A percentile compares a stretch with the other conserved stretches of the same genome.
phyloP scores from a whole-genome alignment of 2,888 invertebrate genomes.

The Diarsia mendica region DNA sequence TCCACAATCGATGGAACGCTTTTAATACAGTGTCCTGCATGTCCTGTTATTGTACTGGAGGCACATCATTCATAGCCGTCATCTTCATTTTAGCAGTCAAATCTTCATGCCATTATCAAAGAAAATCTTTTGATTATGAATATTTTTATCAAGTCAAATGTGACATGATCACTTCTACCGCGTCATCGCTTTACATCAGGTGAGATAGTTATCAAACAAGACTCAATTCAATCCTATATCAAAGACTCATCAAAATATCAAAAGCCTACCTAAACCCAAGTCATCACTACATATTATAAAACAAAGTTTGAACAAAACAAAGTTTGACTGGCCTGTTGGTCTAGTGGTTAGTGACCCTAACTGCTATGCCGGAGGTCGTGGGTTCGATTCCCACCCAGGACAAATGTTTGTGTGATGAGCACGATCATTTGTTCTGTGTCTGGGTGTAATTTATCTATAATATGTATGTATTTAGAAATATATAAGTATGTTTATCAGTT shows the following conservation, averaged over 20 bases:
- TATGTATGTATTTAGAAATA: no score
- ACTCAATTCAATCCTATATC: not conserved
- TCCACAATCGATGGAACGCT: not conserved
- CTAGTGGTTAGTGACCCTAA: no score
- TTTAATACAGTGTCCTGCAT: not conserved
- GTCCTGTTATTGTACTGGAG: not conserved
- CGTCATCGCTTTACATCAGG: not conserved
- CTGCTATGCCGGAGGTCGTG: no score
- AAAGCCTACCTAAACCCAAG: not conserved
- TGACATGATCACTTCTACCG: not conserved
- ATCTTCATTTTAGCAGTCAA: not conserved
- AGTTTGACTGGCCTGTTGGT: no score
- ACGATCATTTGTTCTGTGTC: no score
- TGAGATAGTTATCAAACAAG: not conserved
- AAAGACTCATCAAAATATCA: not conserved
- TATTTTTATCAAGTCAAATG: not conserved
- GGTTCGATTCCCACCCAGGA: no score
- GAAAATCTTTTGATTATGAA: no score
- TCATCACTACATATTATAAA: not conserved
- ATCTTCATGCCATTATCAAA: not conserved
- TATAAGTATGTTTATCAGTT: no score
- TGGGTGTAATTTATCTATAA: no score
- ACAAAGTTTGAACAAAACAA: no score
- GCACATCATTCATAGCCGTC: not conserved
- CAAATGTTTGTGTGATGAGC: no score